These are phyloP conservation scores for Bhutanitis thaidina DNA, from an alignment of 2,888 invertebrate genomes.

Conservation along the genomic window DNA sequence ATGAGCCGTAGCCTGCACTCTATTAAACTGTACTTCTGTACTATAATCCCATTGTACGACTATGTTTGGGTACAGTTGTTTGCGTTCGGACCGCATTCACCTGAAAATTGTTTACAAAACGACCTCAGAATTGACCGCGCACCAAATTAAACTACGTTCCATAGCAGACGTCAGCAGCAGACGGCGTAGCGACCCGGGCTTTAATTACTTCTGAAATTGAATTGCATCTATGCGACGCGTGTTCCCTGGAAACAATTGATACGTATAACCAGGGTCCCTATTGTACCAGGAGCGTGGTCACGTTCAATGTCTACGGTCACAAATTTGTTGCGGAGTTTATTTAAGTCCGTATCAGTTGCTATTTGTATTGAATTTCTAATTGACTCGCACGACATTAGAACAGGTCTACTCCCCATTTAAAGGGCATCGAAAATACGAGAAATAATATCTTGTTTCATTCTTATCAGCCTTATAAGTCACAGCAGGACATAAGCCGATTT, in stretches of 20 bases:
- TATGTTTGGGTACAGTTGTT: neutral
- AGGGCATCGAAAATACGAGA: too few relatives aligned
- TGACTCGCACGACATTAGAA: too few relatives aligned
- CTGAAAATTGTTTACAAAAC: neutral
- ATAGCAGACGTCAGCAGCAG: neutral
- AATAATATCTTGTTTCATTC: too few relatives aligned
- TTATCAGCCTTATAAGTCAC: too few relatives aligned
- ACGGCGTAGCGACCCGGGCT: neutral
- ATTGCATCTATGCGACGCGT: neutral
- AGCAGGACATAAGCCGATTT: too few relatives aligned
- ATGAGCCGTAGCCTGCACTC: too few relatives aligned
- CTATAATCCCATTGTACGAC: too few relatives aligned
- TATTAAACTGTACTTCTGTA: too few relatives aligned
- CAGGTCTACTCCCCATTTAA: too few relatives aligned
- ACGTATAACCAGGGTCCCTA: neutral
- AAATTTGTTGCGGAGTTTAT: too few relatives aligned
- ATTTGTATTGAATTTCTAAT: too few relatives aligned
- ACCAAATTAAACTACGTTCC: neutral
- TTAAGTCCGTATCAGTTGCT: too few relatives aligned
- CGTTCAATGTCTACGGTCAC: neutral
- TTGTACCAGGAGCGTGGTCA: neutral
- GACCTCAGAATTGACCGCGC: neutral
- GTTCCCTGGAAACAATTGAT: neutral
- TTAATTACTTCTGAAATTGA: conserved; percentile 5
- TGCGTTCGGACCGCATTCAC: neutral